Percentiles rank a stretch among this genome's conserved stretches.
phyloP scores from a whole-genome alignment of 2,888 invertebrate species.

The Ypsolopha scabrella region DNA sequence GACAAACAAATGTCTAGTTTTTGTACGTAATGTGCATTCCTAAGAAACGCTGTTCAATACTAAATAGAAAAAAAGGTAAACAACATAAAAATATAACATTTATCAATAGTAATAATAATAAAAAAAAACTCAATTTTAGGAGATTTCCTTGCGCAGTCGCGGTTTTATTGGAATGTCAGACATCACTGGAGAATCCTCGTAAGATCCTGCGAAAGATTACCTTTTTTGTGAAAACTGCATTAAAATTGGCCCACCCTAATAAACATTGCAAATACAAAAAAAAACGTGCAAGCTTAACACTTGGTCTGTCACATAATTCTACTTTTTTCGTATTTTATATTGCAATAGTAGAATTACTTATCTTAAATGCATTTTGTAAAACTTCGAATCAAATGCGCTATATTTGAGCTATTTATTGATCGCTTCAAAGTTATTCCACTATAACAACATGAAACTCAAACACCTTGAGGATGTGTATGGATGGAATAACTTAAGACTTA shows the following conservation, averaged over 20 bases:
- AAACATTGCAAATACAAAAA: neutral
- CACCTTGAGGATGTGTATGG: too few relatives aligned
- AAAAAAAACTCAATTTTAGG: neutral
- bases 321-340: too few relatives aligned
- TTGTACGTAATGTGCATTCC: too few relatives aligned
- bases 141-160: neutral
- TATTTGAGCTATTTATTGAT: too few relatives aligned
- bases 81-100: slow-evolving; percentile 1
- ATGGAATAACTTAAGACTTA: too few relatives aligned
- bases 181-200: slow-evolving; percentile 58
- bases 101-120: neutral
- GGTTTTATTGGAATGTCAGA: slow-evolving; percentile 48
- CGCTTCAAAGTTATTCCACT: too few relatives aligned
- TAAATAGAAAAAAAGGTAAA: neutral
- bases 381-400: too few relatives aligned
- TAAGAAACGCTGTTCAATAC: too few relatives aligned
- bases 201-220: slow-evolving; percentile 40
- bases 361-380: too few relatives aligned
- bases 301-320: neutral
- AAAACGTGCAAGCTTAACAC: neutral
- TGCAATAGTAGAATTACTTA: too few relatives aligned
- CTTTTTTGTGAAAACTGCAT: neutral
- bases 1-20: too few relatives aligned
- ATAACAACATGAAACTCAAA: too few relatives aligned
- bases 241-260: neutral